A percentile compares a stretch with the other conserved stretches of the same genome.
Conservation (phyloP, 1,140 invertebrate species). For the Intoshia linei region DNA sequence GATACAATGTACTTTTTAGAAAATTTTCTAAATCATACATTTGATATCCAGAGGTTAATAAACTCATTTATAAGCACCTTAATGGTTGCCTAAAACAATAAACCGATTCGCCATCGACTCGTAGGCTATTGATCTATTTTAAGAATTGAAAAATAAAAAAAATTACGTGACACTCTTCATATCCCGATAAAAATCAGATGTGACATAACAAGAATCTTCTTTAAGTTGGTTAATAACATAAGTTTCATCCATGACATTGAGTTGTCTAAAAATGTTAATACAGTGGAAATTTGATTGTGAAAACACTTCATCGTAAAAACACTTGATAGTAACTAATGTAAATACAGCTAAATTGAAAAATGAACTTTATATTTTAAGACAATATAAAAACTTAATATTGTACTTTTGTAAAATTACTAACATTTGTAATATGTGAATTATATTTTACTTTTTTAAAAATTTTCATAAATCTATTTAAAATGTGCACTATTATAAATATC, state of each 20-base stretch:
- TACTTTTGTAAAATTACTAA: not conserved
- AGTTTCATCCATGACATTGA: constrained; percentile 94
- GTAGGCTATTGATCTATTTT: too few species aligned
- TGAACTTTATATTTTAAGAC: not conserved
- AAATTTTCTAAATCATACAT: too few species aligned
- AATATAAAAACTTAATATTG: not conserved
- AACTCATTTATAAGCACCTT: too few species aligned
- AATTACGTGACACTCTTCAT: constrained; percentile 37
- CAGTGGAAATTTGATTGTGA: too few species aligned
- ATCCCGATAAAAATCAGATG: constrained; percentile 45
- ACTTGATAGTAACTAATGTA: not conserved
- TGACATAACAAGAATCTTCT: constrained; percentile 79
- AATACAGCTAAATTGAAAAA: not conserved
- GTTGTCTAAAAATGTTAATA: constrained; percentile 30
- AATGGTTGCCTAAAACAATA: too few species aligned
- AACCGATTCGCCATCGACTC: too few species aligned
- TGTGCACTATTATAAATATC: too few species aligned
- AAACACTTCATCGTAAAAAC: not conserved
- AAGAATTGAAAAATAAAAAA: not conserved
- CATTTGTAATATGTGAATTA: too few species aligned
- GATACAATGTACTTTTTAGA: too few species aligned
- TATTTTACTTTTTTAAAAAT: too few species aligned
- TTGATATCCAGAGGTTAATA: too few species aligned
- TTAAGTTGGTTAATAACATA: constrained; percentile 93
- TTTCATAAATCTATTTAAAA: too few species aligned